Evolutionary conservation across 2,797 vertebrate species (phyloP).

Genomic region (Gymnopithys bicolor): DNA sequence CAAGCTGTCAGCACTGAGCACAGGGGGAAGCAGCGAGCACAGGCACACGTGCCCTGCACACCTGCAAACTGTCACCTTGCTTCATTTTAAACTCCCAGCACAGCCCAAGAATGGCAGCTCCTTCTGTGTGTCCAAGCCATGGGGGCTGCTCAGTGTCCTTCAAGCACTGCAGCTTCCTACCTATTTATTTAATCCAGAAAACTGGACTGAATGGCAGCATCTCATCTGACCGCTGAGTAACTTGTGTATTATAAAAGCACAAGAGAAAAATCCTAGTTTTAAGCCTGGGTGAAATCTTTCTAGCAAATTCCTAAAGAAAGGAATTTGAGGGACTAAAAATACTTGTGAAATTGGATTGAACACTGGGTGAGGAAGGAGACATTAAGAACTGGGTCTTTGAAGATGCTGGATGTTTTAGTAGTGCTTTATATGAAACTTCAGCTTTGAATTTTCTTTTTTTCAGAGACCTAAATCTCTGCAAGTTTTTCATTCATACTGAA

Average conservation of each 20-base stretch:
- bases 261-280: not conserved
- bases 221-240: not conserved
- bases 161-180: not conserved
- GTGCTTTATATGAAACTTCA: not conserved
- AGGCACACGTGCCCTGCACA: not conserved
- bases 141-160: not conserved
- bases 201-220: not conserved
- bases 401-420: not conserved
- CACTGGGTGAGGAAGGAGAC: not conserved
- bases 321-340: not conserved
- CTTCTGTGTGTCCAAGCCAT: rapidly evolving
- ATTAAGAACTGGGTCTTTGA: not conserved
- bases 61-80: not conserved
- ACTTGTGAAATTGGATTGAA: not conserved
- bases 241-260: not conserved
- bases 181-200: not conserved
- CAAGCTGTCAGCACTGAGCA: not conserved
- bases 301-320: not conserved
- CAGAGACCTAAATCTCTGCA: not conserved
- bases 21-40: not conserved
- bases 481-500: not conserved
- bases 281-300: not conserved
- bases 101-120: not conserved
- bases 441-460: not conserved
- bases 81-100: not conserved